These are phyloP conservation scores for Hesperia comma DNA, from an alignment of 2,888 invertebrate genomes.

Conservation along the genomic window DNA sequence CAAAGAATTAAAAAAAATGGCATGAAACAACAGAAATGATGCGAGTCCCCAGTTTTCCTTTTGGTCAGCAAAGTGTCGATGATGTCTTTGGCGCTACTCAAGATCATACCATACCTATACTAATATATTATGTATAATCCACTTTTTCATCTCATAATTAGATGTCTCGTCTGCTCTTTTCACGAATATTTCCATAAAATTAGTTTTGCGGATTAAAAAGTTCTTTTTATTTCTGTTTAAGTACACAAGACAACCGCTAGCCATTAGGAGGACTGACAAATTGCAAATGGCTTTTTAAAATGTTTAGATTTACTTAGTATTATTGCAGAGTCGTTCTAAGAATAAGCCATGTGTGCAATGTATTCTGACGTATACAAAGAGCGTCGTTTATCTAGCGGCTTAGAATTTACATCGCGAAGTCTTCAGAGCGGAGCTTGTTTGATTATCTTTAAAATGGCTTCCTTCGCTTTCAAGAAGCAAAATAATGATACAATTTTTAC, in stretches of 20 bases:
- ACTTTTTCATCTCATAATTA: too few species aligned
- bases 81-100: too few species aligned
- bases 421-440: constrained; percentile 35
- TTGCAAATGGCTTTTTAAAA: constrained; percentile 6
- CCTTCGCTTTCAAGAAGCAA: constrained; percentile 19
- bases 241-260: not conserved
- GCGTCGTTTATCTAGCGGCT: constrained; percentile 34
- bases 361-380: constrained; percentile 34
- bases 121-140: too few species aligned
- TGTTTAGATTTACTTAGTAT: constrained; percentile 12
- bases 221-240: too few species aligned
- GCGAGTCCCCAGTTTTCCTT: too few species aligned
- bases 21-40: too few species aligned
- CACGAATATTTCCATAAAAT: too few species aligned
- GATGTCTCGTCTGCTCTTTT: too few species aligned
- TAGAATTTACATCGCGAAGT: constrained; percentile 33
- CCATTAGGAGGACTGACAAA: not conserved
- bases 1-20: too few species aligned
- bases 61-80: too few species aligned
- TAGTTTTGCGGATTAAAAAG: too few species aligned
- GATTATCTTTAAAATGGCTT: constrained; percentile 36
- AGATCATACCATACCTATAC: too few species aligned
- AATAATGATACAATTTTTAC: not conserved
- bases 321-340: constrained; percentile 20
- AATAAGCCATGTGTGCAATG: constrained; percentile 32